Percentiles rank a stretch among this genome's conserved stretches.
Conservation (phyloP, 1,140 invertebrate genomes). For the Brachionus rotundiformis region DNA sequence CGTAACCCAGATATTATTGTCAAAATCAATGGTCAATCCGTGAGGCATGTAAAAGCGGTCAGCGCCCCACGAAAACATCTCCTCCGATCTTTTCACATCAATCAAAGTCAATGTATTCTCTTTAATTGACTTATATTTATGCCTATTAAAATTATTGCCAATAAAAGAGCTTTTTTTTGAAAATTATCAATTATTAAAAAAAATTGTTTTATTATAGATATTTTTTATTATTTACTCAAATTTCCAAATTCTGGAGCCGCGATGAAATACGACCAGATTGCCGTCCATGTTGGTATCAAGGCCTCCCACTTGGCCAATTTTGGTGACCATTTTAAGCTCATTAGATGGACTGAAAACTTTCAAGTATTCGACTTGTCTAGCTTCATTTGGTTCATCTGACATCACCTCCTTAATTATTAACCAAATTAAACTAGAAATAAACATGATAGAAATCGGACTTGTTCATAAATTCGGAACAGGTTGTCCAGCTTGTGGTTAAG, state of each 20-base stretch:
- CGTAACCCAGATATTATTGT: slow-evolving; percentile 87
- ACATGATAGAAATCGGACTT: neutral
- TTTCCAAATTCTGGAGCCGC: slow-evolving; percentile 22
- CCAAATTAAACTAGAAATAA: neutral
- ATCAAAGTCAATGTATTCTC: slow-evolving; percentile 78
- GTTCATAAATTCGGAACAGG: neutral
- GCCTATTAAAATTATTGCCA: slow-evolving; percentile 30
- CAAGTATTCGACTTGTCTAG: neutral
- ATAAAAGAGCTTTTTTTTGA: neutral
- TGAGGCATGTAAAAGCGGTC: slow-evolving; percentile 89
- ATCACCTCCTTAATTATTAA: neutral
- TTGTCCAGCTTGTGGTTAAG: neutral
- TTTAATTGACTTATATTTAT: slow-evolving; percentile 72
- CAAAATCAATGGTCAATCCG: slow-evolving; percentile 80
- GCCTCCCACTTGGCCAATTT: slow-evolving; percentile 42
- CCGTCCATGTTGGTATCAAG: slow-evolving; percentile 28
- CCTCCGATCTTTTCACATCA: slow-evolving; percentile 72
- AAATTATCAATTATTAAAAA: neutral
- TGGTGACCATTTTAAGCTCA: neutral
- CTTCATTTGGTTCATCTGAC: slow-evolving; percentile 3
- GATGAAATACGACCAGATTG: slow-evolving; percentile 38
- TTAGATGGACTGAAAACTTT: slow-evolving; percentile 1
- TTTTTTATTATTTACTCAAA: slow-evolving; percentile 26
- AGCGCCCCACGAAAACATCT: slow-evolving; percentile 77
- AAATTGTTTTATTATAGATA: neutral